phyloP scores from a whole-genome alignment of 1,140 invertebrate species.

The Zaprionus ornatus region DNA sequence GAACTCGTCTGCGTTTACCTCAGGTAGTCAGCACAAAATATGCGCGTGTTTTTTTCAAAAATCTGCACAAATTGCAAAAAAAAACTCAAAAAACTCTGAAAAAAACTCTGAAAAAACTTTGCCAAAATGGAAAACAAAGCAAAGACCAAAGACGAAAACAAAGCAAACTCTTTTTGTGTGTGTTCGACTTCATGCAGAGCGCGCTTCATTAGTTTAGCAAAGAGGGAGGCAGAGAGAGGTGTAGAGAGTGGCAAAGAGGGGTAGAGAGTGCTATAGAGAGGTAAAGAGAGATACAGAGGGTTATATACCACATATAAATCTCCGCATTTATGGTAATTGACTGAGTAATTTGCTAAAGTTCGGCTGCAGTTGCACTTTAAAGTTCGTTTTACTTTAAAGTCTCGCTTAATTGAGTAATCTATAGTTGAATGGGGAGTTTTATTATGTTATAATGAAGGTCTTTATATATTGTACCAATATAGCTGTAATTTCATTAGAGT shows the following conservation, averaged over 20 bases:
- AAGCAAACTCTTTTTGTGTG: constrained; percentile 30
- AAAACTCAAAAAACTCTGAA: constrained; percentile 13
- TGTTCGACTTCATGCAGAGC: constrained; percentile 21
- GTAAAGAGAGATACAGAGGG: neutral
- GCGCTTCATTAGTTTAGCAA: constrained; percentile 67
- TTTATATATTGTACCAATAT: neutral
- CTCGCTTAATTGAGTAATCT: neutral
- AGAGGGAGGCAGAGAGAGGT: neutral
- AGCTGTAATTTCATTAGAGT: neutral
- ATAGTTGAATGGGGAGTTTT: neutral
- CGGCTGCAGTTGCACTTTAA: constrained; percentile 2
- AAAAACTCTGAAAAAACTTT: constrained; percentile 42
- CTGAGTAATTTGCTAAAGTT: constrained; percentile 4
- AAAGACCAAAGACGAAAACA: constrained; percentile 28
- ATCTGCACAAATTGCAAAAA: constrained; percentile 37
- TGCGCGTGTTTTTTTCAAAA: constrained; percentile 24
- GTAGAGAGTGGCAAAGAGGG: neutral
- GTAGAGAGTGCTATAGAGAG: neutral
- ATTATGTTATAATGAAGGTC: neutral
- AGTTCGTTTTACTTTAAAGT: neutral
- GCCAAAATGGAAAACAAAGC: constrained; percentile 36
- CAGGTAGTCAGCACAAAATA: constrained; percentile 37
- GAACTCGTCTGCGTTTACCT: constrained; percentile 41
- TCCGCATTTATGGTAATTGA: neutral
- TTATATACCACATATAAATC: neutral